Percentiles rank a stretch among this genome's conserved stretches.
Evolutionary conservation across 2,797 vertebrate genomes (phyloP).

Genomic region (Ataeniobius toweri): DNA sequence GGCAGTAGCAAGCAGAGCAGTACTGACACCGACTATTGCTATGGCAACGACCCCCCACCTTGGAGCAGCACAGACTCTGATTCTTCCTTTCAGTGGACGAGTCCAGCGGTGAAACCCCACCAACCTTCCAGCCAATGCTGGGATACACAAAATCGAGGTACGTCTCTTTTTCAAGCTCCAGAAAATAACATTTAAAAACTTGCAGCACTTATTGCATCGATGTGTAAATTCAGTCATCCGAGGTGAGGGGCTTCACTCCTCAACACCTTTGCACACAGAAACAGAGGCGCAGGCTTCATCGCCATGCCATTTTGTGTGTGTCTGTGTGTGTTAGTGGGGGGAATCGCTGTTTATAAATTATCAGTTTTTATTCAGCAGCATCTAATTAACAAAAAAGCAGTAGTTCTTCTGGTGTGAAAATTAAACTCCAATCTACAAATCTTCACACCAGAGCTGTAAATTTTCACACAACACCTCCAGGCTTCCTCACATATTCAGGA

Average conservation of each 20-base stretch:
- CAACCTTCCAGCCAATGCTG: conserved; percentile 55
- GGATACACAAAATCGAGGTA: conserved; percentile 61
- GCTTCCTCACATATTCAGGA: conserved; percentile 45
- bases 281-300: conserved; percentile 35
- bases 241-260: conserved; percentile 39
- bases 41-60: conserved; percentile 87
- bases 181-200: background rate
- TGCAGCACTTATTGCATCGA: conserved; percentile 19
- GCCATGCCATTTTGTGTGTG: conserved; percentile 6
- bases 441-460: conserved; percentile 70
- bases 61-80: conserved; percentile 98
- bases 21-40: conserved; percentile 87
- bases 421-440: conserved; percentile 44
- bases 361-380: conserved; percentile 45
- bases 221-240: conserved; percentile 42
- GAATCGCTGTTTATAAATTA: conserved; percentile 55
- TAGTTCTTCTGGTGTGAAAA: conserved; percentile 68
- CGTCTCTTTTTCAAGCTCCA: background rate
- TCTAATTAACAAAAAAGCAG: conserved; percentile 65
- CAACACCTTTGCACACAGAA: conserved; percentile 34
- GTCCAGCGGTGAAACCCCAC: conserved; percentile 42
- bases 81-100: conserved; percentile 84
- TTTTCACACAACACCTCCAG: conserved; percentile 71
- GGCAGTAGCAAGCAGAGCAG: conserved; percentile 94
- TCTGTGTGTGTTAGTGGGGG: background rate